Evolutionary conservation across 2,113 vertebrate genomes (phyloP).

Genomic region (Grus americana): DNA sequence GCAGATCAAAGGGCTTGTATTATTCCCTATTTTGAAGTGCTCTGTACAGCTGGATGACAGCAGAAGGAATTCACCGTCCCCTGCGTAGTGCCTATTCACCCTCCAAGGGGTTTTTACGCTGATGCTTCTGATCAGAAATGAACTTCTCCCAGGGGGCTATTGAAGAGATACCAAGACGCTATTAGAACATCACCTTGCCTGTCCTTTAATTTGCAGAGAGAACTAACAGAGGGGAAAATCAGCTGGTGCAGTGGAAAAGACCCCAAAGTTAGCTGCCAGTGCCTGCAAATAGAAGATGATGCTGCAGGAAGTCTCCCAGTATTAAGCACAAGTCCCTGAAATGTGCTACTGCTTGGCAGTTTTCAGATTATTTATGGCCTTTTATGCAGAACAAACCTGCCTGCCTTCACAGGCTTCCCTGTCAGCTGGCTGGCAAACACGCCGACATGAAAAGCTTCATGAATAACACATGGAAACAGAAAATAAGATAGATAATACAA

Average conservation of each 20-base stretch:
- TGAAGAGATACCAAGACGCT: not conserved
- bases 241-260: not conserved
- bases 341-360: not conserved
- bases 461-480: slow-evolving; percentile 32
- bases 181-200: not conserved
- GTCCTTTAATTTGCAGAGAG: not conserved
- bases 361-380: not conserved
- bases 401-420: not conserved
- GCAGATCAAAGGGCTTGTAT: not conserved
- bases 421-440: not conserved
- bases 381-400: not conserved
- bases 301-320: not conserved
- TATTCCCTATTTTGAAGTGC: not conserved
- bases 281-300: not conserved
- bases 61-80: not conserved
- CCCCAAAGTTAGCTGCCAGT: not conserved
- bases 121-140: not conserved
- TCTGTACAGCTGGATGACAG: not conserved
- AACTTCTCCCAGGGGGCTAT: not conserved
- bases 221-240: not conserved
- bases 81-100: not conserved
- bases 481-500: not conserved
- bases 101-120: not conserved
- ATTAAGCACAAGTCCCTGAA: not conserved
- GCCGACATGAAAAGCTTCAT: not conserved